Evolutionary conservation across 2,113 vertebrate species (phyloP), one percentile per base, ranked within the genome.

Genomic region (Tetraodon nigroviridis): DNA sequence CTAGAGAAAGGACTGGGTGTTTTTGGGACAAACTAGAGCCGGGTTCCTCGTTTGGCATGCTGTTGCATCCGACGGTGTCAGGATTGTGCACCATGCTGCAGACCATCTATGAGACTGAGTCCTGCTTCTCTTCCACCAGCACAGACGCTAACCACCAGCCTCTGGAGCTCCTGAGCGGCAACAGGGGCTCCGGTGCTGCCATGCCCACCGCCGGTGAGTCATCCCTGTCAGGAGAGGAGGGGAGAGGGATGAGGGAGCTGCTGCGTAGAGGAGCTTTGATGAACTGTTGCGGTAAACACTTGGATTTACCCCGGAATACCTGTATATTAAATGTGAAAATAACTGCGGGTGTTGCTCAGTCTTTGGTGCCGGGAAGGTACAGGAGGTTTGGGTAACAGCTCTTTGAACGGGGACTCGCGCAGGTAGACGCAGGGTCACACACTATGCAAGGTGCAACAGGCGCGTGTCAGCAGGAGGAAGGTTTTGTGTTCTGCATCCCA

Each of bases 71-170:
- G 55, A 76, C 84, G 0, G 80, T 84, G 78, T 84, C 83, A 80
- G 86, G 86, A 84, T 80, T 87, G 84, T 83, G 84, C 82, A 69
- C 80, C 84, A 87, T 86, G 86, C 82, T 87, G 79, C 86, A 87
- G 77, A 87, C 86, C 75, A 87, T 87, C 77, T 87, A 87, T 64
- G 86, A 87, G 79, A 87, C 84, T 8, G 86, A 87, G 77, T 87
- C 82, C 62, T 86, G 82, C 58, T 87, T 86, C 59, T 84, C 82
- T 37, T 79, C 84, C 27, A 29, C 75, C 18, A 71, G 68, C 73
- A 50, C 86, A 55, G 84, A 80, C 76, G 57, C 61, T 69, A 78
- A 72, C 51, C 82, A 76, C 50, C 78, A 83, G 72, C 84, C 84
- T 59, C 80, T 87, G 86, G 82, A 87, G 84, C 86, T 87, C 82